Base-by-base conservation (phyloP, 2,797 vertebrate species). In the Numenius phaeopus region DNA sequence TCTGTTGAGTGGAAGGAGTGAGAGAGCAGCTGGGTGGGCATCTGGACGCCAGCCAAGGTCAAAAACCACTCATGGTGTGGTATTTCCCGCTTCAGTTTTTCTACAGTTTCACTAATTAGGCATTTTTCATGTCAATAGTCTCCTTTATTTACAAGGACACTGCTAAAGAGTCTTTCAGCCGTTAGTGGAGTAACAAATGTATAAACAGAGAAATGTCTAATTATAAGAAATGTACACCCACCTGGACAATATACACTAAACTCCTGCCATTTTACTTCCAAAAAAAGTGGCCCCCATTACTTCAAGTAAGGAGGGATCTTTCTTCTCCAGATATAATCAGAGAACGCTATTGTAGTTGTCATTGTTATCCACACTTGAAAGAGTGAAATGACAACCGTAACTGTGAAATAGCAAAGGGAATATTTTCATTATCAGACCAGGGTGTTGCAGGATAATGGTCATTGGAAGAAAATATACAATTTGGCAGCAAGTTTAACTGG, bases 21-120 rank as follows among this genome's bases (percentile, higher is more conserved):
- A 76, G 30, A 62, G 21, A 49, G 34, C 12, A 22, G 18, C 5
- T 23, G 14, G 4, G 5, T n/a, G 7, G 5, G 11, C 4, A 39
- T 29, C 6, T 62, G 20, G 9, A 17, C 21, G 5, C 11, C 23
- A 95, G 20, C 4, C 42, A 86, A 50, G 52, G 64, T 59, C 20
- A 73, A 55, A 79, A 50, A 1, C 0, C 40, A 34, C 9, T 66
- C 30, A 9, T 58, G 12, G 5, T 44, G 3, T 49, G 4, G 1
- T 23, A 22, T 61, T 84, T 75, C 14, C 42, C 42, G 10, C 14
- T 21, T 89, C 14, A 69, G 10, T n/a, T 57, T 87, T 79, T 85
- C 70, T 39, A 32, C 14, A 3, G 61, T 73, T 70, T 70, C 30
- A 50, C 15, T 46, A 84, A 26, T 42, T 11, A 49, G 1, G 1